These are phyloP conservation scores for Dryobota labecula DNA, from an alignment of 2,888 invertebrate species.

Conservation along the genomic window DNA sequence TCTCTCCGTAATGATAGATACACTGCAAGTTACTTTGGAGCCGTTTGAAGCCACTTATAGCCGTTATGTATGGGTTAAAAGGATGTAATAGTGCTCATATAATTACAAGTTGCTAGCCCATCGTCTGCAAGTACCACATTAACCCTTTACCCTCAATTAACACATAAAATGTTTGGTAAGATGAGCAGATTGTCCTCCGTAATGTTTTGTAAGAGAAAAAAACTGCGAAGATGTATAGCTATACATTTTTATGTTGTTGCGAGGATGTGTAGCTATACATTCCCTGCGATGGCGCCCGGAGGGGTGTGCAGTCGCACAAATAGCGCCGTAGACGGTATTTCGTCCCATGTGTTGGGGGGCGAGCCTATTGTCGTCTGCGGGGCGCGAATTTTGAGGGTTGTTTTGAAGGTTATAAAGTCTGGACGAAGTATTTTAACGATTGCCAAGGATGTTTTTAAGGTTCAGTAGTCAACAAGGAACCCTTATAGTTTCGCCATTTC, in stretches of 20 bases:
- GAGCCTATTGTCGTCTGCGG: constrained; percentile 57
- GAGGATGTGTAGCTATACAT: constrained; percentile 1
- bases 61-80: constrained; percentile 27
- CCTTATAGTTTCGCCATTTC: too few relatives aligned
- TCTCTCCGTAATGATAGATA: constrained; percentile 8
- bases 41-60: constrained; percentile 45
- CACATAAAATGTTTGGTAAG: constrained; percentile 42
- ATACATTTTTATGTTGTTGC: constrained; percentile 15
- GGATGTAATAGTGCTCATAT: constrained; percentile 51
- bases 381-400: constrained; percentile 47
- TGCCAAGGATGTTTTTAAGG: constrained; percentile 11
- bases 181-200: constrained; percentile 30
- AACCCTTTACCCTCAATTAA: constrained; percentile 53
- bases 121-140: constrained; percentile 50
- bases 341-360: constrained; percentile 50
- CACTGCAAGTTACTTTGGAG: constrained; percentile 24
- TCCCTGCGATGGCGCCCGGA: constrained; percentile 33
- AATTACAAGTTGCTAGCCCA: constrained; percentile 46
- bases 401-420: constrained; percentile 54
- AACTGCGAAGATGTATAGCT: background rate
- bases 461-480: too few relatives aligned
- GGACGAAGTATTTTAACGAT: constrained; percentile 39
- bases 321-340: constrained; percentile 55
- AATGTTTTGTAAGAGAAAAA: constrained; percentile 43
- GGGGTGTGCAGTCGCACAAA: constrained; percentile 58